These are phyloP conservation scores for Eolophus roseicapilla DNA, from an alignment of 2,113 vertebrate species.

Conservation along the genomic window DNA sequence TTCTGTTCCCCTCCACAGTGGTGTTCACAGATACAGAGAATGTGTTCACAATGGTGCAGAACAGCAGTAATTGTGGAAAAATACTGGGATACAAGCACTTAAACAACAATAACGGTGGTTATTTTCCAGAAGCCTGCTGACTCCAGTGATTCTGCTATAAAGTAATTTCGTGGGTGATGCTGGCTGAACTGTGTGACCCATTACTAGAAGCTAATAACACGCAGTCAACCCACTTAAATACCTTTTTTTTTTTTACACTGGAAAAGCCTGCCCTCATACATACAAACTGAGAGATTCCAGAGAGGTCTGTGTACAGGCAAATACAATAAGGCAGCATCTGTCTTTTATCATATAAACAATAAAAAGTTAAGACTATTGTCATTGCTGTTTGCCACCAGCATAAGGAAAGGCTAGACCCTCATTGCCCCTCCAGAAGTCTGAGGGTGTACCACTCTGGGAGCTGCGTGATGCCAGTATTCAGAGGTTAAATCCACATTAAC, in stretches of 20 bases:
- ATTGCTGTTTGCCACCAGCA: neutral
- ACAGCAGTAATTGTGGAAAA: conserved; percentile 10
- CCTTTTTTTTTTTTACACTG: neutral
- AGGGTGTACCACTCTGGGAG: neutral
- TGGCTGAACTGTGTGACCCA: neutral
- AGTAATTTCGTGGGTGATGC: neutral
- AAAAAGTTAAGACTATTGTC: neutral
- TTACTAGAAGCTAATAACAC: neutral
- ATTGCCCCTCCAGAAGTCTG: neutral
- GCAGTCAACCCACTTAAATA: neutral
- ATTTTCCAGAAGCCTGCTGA: neutral
- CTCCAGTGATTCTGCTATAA: neutral
- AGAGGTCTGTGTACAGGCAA: neutral
- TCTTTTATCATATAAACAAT: neutral
- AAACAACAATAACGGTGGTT: neutral
- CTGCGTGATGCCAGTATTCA: neutral
- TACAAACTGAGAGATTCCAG: neutral
- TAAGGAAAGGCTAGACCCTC: neutral
- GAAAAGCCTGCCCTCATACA: neutral
- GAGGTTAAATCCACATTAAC: neutral
- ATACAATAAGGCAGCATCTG: neutral
- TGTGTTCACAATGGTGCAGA: neutral
- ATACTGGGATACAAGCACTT: neutral
- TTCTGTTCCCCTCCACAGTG: neutral
- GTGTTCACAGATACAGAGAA: neutral